Evolutionary conservation across 2,888 invertebrate genomes (phyloP), one percentile per base, ranked within the genome.

Genomic region (Macrophya annulata): DNA sequence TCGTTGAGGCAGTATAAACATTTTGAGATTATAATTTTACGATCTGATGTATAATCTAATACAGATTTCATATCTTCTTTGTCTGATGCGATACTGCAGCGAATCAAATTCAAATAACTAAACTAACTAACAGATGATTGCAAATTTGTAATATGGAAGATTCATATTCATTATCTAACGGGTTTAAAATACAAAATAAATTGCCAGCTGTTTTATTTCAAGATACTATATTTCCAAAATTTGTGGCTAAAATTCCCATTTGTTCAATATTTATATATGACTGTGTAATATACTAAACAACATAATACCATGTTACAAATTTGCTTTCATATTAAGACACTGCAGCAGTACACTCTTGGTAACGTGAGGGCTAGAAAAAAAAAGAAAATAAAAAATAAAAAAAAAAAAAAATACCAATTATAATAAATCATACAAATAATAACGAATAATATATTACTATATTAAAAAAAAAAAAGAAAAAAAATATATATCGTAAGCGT

Each of bases 401-500:
- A 10, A 25, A 62, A 25, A 62, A 25, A 62, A 25, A 25, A 62
- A 62, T 37, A 79, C 31, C 59, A 79, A 59, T 59, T 79, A 79
- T 79, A 37, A 59, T 79, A 79, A 51, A 40, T 40, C 37, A 59
- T 79, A 79, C 15, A 79, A 79, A 59, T 79, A 79, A 79, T 79
- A 59, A 79, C 79, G 79, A 79, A 79, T 79, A 55, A 79, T 79
- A 59, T 76, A 76, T 76, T 37, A 45, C 43, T 76, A 71, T 79
- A 82, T 79, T 79, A 55, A 37, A 40, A n/a, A 15, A 48, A 76
- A 43, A 15, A 55, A 45, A 65, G 45, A 45, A 31, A 31, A 31
- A 31, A 31, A 31, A 31, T 2, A 31, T 2, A 31, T 31, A 31
- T 31, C 65, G 45, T 82, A 82, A 82, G 31, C 31, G 3, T 82